These are phyloP conservation scores for Delphinapterus leucas DNA, from an alignment of 2,113 vertebrate species.

Conservation along the genomic window DNA sequence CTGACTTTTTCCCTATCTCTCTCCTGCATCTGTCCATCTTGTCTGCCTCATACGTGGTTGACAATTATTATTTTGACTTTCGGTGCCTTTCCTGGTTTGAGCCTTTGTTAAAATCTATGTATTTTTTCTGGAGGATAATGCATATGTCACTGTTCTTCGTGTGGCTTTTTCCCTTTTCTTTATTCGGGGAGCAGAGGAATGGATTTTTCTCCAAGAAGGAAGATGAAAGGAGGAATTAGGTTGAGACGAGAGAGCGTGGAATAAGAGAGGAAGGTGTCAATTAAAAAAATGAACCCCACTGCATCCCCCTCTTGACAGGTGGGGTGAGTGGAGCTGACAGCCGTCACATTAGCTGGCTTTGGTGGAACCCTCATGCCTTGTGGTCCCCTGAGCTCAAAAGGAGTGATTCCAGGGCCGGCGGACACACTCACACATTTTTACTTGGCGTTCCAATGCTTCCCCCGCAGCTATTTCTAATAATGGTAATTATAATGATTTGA, in stretches of 20 bases:
- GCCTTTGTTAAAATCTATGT: not conserved
- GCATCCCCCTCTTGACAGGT: conserved; percentile 88
- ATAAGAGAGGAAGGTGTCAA: conserved; percentile 89
- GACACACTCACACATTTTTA: conserved; percentile 75
- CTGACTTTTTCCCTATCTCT: not conserved
- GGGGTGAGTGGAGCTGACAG: conserved; percentile 94
- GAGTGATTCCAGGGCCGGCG: conserved; percentile 58
- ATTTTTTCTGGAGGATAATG: conserved; percentile 25
- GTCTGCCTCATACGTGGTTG: not conserved
- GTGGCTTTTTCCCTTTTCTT: not conserved
- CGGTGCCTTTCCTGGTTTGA: not conserved
- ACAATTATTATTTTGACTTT: conserved; percentile 24
- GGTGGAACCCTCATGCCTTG: conserved; percentile 80
- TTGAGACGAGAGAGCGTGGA: conserved; percentile 60
- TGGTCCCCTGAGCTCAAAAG: conserved; percentile 71
- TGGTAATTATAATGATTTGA: conserved; percentile 86
- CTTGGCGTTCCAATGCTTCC: conserved; percentile 81
- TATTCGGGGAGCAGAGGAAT: not conserved
- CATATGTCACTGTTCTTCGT: not conserved
- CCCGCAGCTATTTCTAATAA: conserved; percentile 85
- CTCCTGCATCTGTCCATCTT: not conserved
- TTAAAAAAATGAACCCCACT: conserved; percentile 90
- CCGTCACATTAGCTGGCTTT: conserved; percentile 86
- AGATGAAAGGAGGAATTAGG: conserved; percentile 68
- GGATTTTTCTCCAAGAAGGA: conserved; percentile 28